Evolutionary conservation across 2,888 invertebrate genomes (phyloP), one percentile per base, ranked within the genome.

Genomic region (Rhingia campestris): DNA sequence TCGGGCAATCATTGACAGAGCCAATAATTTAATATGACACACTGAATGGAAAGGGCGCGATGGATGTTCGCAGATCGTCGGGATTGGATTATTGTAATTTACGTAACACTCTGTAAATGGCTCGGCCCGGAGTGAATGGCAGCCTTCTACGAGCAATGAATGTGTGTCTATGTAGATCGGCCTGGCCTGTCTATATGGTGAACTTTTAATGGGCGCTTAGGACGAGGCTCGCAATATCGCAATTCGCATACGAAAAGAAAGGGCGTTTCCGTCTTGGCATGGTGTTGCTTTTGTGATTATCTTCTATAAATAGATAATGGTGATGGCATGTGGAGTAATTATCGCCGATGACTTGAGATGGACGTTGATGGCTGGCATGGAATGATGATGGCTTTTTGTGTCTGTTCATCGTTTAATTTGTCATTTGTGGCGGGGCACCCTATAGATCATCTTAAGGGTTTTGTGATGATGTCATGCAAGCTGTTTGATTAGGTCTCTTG

Each of bases 11-110:
- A 82, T 74, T 82, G 82, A 79, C 77, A 69, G 51, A 82, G 77
- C 69, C 73, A 82, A 82, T 82, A 82, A 82, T 82, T 82, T 82
- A 82, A 82, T 77, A 82, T 82, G 82, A 82, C 77, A 79, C 73
- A 82, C 67, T 82, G 82, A 82, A 82, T 77, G 77, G 77, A 74
- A 74, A 64, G 63, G 67, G 66, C 72, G 59, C 58, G 41, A 75
- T 69, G 67, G 56, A 32, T 35, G 47, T 10, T 56, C n/a, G 35
- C 10, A 64, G 70, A 77, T 72, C 58, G 22, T 51, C 69, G 45
- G 72, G 63, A 72, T 82, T 72, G 77, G 77, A 82, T 82, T 82
- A 77, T 82, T 82, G 77, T 77, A 82, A 82, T 82, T 77, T 77
- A 82, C 81, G 77, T 77, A 82, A 82, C 81, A 77, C 77, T 63